Conservation (phyloP, 2,888 invertebrate species). For the Adelognathus sp. region DNA sequence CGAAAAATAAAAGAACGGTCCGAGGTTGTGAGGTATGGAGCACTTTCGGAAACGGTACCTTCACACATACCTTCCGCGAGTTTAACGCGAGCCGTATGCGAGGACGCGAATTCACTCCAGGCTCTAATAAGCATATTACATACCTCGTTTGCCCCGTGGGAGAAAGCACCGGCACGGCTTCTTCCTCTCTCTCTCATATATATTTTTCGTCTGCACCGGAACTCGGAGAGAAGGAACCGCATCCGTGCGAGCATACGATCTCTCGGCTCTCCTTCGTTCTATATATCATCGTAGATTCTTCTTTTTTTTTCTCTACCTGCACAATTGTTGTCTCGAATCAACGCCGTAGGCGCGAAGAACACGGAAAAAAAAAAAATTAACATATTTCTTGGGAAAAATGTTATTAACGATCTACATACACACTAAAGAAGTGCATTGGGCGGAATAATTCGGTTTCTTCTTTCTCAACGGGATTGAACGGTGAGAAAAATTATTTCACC, state of each 20-base stretch:
- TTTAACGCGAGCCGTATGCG: background rate
- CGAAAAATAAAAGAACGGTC: constrained; percentile 40
- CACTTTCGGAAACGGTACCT: constrained; percentile 62
- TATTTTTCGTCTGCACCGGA: background rate
- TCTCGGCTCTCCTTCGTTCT: background rate
- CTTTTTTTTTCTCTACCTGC: background rate
- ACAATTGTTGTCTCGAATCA: background rate
- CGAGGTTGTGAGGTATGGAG: constrained; percentile 29
- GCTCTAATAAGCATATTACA: background rate
- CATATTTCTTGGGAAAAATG: background rate
- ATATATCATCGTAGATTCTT: too few species aligned
- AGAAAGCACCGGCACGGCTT: constrained; percentile 48
- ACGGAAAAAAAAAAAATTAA: background rate
- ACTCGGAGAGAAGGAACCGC: background rate
- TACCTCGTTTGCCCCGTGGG: constrained; percentile 38
- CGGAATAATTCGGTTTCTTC: background rate
- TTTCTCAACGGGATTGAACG: background rate
- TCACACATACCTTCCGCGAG: constrained; percentile 39
- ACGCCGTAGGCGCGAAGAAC: background rate
- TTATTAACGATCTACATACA: background rate
- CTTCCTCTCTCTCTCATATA: constrained; percentile 22
- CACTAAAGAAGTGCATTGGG: background rate
- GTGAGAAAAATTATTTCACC: background rate
- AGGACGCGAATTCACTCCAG: background rate
- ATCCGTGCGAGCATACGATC: background rate